phyloP scores from a whole-genome alignment of 2,888 invertebrate species.

The Plebejus anna region DNA sequence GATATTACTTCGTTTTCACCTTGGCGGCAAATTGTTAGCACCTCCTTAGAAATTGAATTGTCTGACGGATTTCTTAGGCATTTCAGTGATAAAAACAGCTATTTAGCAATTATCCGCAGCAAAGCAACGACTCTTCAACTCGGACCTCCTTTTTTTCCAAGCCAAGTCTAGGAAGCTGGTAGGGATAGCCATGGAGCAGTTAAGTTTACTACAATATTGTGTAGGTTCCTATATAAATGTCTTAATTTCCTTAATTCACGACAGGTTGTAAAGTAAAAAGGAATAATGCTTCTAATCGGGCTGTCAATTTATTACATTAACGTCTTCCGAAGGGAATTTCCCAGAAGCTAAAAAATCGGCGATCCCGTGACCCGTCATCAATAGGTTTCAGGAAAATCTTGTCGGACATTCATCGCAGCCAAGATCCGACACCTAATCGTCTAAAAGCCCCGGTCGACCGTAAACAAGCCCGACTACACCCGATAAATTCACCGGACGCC shows the following conservation, averaged over 20 bases:
- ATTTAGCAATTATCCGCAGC: too few relatives aligned
- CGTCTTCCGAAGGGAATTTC: not conserved
- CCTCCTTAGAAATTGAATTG: not conserved
- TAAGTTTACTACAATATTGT: too few relatives aligned
- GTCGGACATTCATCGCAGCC: constrained; percentile 26
- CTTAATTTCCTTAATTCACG: not conserved
- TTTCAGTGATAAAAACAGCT: not conserved
- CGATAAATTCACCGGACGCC: constrained; percentile 60
- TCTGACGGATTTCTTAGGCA: not conserved
- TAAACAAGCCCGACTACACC: constrained; percentile 58
- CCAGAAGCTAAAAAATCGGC: not conserved
- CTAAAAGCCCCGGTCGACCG: constrained; percentile 56
- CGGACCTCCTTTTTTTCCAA: too few relatives aligned
- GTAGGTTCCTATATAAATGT: too few relatives aligned
- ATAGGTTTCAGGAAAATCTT: constrained; percentile 25
- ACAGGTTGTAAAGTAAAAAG: not conserved
- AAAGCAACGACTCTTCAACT: too few relatives aligned
- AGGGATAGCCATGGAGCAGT: too few relatives aligned
- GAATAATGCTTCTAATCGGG: not conserved
- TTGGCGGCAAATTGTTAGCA: not conserved
- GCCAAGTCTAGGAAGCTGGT: too few relatives aligned
- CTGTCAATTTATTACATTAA: not conserved
- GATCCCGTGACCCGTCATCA: constrained; percentile 7
- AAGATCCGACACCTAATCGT: constrained; percentile 54
- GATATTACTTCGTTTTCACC: not conserved